phyloP scores from a whole-genome alignment of 2,888 invertebrate species.

The Dynastes hyllus region DNA sequence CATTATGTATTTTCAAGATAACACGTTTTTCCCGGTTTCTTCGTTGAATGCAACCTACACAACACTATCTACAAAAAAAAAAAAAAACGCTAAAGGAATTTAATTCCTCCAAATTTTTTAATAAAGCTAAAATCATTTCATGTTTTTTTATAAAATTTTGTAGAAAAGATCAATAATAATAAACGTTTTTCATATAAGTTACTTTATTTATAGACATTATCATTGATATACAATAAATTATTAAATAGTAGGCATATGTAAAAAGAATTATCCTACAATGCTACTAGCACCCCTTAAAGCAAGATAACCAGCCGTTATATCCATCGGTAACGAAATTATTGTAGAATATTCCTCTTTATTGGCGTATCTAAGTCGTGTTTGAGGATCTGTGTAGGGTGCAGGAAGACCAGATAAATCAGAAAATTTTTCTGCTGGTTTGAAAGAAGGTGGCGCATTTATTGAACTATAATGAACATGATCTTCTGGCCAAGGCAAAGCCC shows the following conservation, averaged over 20 bases:
- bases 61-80: background rate
- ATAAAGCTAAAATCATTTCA: no score
- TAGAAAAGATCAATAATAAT: no score
- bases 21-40: conserved; percentile 36
- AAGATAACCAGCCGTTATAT: conserved; percentile 92
- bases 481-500: conserved; percentile 84
- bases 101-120: no score
- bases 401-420: conserved; percentile 93
- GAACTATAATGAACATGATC: conserved; percentile 87
- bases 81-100: background rate
- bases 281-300: conserved; percentile 88
- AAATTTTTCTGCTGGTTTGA: conserved; percentile 93
- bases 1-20: conserved; percentile 50
- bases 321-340: conserved; percentile 90
- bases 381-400: conserved; percentile 92
- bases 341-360: conserved; percentile 92
- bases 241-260: background rate
- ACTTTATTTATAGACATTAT: background rate
- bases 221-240: background rate
- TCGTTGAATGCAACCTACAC: background rate
- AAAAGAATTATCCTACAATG: conserved; percentile 73
- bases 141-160: no score
- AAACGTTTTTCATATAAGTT: background rate
- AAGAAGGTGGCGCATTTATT: conserved; percentile 93
- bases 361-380: conserved; percentile 89